Evolutionary conservation across 2,888 invertebrate species (phyloP).

Genomic region (Apoderus coryli): DNA sequence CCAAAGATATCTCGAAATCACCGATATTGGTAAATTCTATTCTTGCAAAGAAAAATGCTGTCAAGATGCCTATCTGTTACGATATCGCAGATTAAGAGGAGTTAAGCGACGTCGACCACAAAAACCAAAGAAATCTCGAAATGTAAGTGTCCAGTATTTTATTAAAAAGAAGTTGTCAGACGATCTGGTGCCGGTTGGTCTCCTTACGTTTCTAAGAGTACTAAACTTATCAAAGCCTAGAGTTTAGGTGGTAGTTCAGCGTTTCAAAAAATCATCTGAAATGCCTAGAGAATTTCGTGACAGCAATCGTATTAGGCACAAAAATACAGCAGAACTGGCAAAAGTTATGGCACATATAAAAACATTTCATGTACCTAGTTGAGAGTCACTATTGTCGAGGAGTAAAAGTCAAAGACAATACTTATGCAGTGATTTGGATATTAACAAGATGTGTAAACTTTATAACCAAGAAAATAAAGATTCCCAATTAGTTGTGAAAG

Average conservation of each 20-base stretch:
- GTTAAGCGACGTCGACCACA: no score
- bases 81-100: background rate
- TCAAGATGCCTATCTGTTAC: background rate
- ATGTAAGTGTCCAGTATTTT: constrained; percentile 3
- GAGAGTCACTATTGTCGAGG: background rate
- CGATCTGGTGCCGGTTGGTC: background rate
- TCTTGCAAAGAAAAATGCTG: background rate
- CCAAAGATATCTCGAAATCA: no score
- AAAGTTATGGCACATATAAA: no score
- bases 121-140: background rate
- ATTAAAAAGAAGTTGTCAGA: background rate
- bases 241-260: background rate
- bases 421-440: no score
- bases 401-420: background rate
- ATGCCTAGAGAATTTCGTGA: constrained; percentile 1
- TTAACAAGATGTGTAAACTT: constrained; percentile 1
- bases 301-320: background rate
- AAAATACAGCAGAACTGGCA: no score
- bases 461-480: background rate
- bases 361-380: no score
- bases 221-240: background rate
- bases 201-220: background rate
- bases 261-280: background rate
- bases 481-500: background rate
- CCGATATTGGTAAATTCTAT: no score